These are phyloP conservation scores for Panulirus ornatus DNA, from an alignment of 1,140 invertebrate genomes.

Conservation along the genomic window DNA sequence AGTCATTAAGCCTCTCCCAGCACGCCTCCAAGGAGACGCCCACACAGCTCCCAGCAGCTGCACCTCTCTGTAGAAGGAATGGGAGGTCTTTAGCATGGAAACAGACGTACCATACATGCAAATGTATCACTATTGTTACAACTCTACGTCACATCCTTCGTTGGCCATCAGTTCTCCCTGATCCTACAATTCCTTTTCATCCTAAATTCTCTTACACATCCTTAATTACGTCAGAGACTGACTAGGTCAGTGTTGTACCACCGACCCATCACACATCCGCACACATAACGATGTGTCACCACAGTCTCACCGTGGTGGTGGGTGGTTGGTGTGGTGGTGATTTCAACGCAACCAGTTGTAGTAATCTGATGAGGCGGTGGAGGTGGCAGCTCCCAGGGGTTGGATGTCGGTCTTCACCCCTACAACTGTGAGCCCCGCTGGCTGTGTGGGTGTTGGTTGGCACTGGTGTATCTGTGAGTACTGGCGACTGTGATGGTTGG, in stretches of 20 bases:
- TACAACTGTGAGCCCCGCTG: background rate
- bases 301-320: background rate
- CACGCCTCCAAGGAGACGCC: no score
- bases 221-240: background rate
- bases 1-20: no score
- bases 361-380: background rate
- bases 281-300: no score
- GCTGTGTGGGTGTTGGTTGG: background rate
- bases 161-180: background rate
- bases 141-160: background rate
- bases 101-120: no score
- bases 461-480: background rate
- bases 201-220: background rate
- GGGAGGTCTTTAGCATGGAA: no score
- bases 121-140: no score
- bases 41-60: no score
- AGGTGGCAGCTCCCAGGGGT: background rate
- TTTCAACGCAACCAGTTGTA: background rate
- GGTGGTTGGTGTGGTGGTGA: background rate
- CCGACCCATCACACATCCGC: no score
- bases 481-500: background rate
- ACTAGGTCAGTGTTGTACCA: no score
- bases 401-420: background rate
- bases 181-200: background rate
- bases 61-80: no score